Base-by-base conservation (phyloP, 1,140 invertebrate species). In the Cherax quadricarinatus region DNA sequence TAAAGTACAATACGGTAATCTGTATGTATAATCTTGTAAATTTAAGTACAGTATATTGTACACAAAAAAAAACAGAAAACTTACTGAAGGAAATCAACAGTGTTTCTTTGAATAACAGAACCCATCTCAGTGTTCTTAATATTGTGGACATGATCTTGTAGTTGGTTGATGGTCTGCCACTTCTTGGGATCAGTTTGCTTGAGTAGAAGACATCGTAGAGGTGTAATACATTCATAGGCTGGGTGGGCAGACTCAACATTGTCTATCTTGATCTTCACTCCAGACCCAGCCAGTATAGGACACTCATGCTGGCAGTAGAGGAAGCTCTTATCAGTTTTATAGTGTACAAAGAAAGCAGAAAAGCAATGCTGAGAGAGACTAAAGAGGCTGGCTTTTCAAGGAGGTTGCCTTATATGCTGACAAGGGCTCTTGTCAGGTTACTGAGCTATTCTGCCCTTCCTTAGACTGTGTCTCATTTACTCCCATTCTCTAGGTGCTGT, bases 141-240 rank as follows among this genome's bases (percentile, higher is more conserved):
- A 12, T 60, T 70, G 16, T 86, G 57, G 7, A 70, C 24, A 41
- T 91, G 70, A 21, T 91, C 90, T 48, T 91, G 90, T 9, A 91
- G 75, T 18, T 80, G 62, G 5, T 3, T 91, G 51, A 91, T 49
- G 0, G 57, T 75, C 60, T 86, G 60, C 90, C 90, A 91, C 57
- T 81, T 86, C 75, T 73, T 80, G 1, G 90, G 78, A 60, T 87
- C 90, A 0, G 53, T 21, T 14, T 81, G 41, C 9, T 66, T 79
- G 30, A 82, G 41, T 7, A 86, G 84, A n/a, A 91, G 84, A 49
- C 90, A 91, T 21, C 90, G 90, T 21, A 91, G 85, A 78, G 90
- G 90, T 6, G 83, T 78, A 21, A 91, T 87, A 75, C 84, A 91
- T 21, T 91, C 90, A 57, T 86, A 91, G 60, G 85, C 84, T 18